Percentiles rank a stretch among this genome's conserved stretches.
These are phyloP conservation scores for Erebia ligea DNA, from an alignment of 2,888 invertebrate genomes.

Conservation along the genomic window DNA sequence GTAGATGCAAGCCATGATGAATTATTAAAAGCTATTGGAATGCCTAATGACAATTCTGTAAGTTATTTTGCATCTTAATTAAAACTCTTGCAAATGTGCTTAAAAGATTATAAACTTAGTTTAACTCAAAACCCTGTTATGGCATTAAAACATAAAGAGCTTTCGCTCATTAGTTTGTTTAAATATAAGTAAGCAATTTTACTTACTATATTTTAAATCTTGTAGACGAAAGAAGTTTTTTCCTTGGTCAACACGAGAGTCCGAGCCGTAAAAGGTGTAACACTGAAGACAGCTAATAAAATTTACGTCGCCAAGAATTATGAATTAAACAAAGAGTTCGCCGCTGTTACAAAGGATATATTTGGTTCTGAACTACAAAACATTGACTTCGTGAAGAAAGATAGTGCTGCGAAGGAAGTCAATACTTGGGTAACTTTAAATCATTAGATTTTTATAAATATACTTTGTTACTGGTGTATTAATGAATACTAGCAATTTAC, in stretches of 20 bases:
- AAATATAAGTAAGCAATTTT: too few species aligned
- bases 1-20: conserved; percentile 65
- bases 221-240: conserved; percentile 64
- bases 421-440: conserved; percentile 87
- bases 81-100: background rate
- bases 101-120: too few species aligned
- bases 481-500: too few species aligned
- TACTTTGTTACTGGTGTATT: too few species aligned
- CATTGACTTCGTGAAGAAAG: conserved; percentile 82
- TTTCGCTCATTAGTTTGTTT: too few species aligned
- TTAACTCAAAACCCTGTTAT: too few species aligned
- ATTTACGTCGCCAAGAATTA: conserved; percentile 83
- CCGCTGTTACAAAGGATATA: conserved; percentile 75
- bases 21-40: conserved; percentile 57
- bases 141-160: too few species aligned
- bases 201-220: background rate
- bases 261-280: conserved; percentile 70
- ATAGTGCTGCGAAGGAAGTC: conserved; percentile 81
- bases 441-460: background rate
- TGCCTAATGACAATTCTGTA: conserved; percentile 61
- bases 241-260: conserved; percentile 48
- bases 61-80: conserved; percentile 32
- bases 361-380: conserved; percentile 85
- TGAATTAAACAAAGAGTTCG: conserved; percentile 80
- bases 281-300: conserved; percentile 86